Conservation (phyloP, 2,113 vertebrate species). For the Chinchilla lanigera region DNA sequence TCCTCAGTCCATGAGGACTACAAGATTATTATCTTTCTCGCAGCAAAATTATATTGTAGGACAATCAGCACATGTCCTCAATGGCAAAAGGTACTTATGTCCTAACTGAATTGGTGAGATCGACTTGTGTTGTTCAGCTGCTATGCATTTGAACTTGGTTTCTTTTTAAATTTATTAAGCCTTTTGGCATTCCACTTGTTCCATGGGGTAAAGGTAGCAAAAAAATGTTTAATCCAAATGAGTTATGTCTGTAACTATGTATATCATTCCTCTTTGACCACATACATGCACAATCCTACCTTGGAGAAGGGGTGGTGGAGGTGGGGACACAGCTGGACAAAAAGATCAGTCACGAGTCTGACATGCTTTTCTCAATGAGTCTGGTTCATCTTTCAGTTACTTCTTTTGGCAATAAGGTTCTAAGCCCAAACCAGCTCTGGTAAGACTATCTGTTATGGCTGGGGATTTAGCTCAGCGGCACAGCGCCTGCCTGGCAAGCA, state of each 20-base stretch:
- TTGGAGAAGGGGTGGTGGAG: background rate
- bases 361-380: background rate
- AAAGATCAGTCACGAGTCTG: background rate
- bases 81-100: background rate
- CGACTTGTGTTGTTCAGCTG: background rate
- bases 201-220: background rate
- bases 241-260: background rate
- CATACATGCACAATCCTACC: background rate
- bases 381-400: background rate
- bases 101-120: background rate
- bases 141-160: background rate
- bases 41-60: background rate
- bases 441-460: background rate
- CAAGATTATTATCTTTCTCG: background rate
- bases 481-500: too few species aligned
- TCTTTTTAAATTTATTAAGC: background rate
- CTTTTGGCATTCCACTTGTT: background rate
- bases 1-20: background rate
- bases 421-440: background rate
- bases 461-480: too few species aligned
- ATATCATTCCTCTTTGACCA: background rate
- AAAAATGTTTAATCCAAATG: background rate
- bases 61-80: background rate
- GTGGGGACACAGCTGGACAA: background rate
- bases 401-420: background rate